Percentiles rank a stretch among this genome's conserved stretches.
phyloP scores from a whole-genome alignment of 2,113 vertebrate species.

The Jacana jacana region DNA sequence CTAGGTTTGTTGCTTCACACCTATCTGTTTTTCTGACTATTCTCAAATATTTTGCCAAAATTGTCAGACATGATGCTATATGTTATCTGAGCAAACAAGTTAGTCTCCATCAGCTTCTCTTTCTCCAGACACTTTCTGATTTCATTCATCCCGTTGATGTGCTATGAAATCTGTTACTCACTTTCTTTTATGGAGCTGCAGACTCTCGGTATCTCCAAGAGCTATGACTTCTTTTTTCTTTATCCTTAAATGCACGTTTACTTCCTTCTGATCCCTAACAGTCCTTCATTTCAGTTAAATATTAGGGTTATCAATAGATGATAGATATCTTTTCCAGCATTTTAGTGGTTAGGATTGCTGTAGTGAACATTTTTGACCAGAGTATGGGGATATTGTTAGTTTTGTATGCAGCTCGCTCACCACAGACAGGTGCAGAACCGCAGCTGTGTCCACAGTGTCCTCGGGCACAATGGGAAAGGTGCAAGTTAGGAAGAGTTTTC shows the following conservation, averaged over 20 bases:
- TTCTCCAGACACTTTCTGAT: not conserved
- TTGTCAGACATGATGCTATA: not conserved
- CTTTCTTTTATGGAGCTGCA: not conserved
- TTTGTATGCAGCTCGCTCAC: not conserved
- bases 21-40: not conserved
- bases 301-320: not conserved
- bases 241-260: not conserved
- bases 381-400: not conserved
- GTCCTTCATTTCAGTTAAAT: not conserved
- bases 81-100: not conserved
- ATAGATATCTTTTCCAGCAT: not conserved
- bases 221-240: not conserved
- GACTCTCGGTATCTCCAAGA: not conserved
- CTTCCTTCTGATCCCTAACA: not conserved
- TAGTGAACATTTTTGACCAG: not conserved
- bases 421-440: not conserved
- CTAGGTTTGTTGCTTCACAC: not conserved
- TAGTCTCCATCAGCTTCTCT: not conserved
- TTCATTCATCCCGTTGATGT: not conserved
- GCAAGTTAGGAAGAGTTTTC: not conserved
- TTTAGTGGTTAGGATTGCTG: not conserved
- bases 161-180: not conserved
- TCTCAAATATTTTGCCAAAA: not conserved
- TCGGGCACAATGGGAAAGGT: not conserved
- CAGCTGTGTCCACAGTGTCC: not conserved